phyloP scores from a whole-genome alignment of 2,888 invertebrate species.

The Deroplatys truncata region DNA sequence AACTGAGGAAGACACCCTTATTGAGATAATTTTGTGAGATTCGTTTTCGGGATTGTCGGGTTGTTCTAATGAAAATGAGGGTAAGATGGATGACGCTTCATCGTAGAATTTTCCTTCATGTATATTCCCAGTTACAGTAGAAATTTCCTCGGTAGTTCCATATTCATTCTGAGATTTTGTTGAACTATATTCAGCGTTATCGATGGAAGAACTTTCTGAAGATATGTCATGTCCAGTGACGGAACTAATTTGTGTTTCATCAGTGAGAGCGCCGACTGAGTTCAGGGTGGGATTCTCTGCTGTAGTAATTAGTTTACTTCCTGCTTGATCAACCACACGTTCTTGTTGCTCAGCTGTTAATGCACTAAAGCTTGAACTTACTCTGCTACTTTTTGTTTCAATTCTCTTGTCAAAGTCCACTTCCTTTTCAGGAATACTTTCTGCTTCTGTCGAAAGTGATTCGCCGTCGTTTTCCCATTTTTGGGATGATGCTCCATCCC shows the following conservation, averaged over 20 bases:
- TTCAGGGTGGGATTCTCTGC: not conserved
- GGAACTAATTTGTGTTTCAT: not conserved
- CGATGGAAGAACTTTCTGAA: not conserved
- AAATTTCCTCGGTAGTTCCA: not conserved
- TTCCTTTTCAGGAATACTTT: not conserved
- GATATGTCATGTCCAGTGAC: not conserved
- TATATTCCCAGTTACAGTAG: not conserved
- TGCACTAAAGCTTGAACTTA: not conserved
- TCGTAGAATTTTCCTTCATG: not conserved
- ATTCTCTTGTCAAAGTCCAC: not conserved
- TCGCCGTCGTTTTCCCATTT: not conserved
- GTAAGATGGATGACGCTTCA: not conserved
- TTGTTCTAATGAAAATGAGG: too few relatives aligned
- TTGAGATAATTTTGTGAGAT: conserved; percentile 44
- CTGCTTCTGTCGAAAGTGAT: not conserved
- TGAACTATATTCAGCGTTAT: not conserved
- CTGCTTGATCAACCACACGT: not conserved
- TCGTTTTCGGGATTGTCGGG: not conserved
- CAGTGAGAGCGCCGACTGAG: too few relatives aligned
- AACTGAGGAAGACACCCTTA: conserved; percentile 51
- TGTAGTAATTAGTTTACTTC: not conserved
- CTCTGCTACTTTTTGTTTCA: not conserved
- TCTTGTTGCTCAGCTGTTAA: not conserved
- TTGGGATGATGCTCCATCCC: not conserved
- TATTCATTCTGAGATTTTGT: not conserved